These are phyloP conservation scores for Anseranas semipalmata DNA, from an alignment of 2,113 vertebrate genomes.

Conservation along the genomic window DNA sequence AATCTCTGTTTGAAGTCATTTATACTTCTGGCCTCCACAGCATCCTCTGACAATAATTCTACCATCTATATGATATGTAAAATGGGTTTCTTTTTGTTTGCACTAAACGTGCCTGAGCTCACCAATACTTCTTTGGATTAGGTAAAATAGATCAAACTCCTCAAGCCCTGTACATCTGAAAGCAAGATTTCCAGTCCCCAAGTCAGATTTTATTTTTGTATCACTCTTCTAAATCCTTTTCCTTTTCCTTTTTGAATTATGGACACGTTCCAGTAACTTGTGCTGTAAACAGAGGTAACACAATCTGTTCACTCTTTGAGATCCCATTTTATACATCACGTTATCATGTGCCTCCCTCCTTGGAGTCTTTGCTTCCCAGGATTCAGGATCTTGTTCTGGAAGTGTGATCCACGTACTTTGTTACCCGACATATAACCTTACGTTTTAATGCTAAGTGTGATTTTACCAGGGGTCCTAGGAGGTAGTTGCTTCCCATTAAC, in stretches of 20 bases:
- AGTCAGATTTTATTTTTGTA: neutral
- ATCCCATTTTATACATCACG: neutral
- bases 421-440: neutral
- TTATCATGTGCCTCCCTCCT: neutral
- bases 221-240: neutral
- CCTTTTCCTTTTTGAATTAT: neutral
- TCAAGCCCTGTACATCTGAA: neutral
- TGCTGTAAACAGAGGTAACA: conserved; percentile 51
- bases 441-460: neutral
- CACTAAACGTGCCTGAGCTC: neutral
- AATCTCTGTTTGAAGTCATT: neutral
- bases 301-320: conserved; percentile 11
- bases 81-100: neutral
- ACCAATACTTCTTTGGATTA: neutral
- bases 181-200: neutral
- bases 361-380: conserved; percentile 1
- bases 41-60: neutral
- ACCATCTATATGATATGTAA: accelerated
- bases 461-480: neutral
- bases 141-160: conserved; percentile 10
- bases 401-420: neutral
- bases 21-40: neutral
- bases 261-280: neutral
- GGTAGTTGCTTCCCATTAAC: neutral
- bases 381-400: neutral